phyloP scores from a whole-genome alignment of 2,797 vertebrate species.

The Babyrousa celebensis region DNA sequence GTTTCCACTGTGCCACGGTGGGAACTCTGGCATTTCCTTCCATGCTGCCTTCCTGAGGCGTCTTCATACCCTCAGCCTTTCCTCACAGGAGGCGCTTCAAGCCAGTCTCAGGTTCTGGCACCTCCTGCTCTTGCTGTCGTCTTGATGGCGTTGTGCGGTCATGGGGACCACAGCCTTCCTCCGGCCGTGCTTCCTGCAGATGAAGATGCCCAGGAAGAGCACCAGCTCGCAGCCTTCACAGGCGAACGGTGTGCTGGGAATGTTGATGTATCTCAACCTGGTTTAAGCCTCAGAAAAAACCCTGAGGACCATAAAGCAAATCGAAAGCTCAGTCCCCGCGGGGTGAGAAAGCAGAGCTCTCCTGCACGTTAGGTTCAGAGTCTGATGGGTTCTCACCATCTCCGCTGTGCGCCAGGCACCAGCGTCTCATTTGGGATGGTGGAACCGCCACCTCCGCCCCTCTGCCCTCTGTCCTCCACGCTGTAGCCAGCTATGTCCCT shows the following conservation, averaged over 20 bases:
- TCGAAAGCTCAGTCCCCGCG: not conserved
- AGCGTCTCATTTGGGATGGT: not conserved
- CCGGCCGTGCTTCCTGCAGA: not conserved
- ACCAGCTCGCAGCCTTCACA: no score
- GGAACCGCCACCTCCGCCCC: not conserved
- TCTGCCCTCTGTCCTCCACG: not conserved
- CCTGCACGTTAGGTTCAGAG: not conserved
- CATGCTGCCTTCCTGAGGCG: not conserved
- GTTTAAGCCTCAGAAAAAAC: not conserved
- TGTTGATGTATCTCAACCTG: accelerated
- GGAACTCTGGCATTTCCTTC: not conserved
- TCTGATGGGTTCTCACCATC: not conserved
- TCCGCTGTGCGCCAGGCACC: not conserved
- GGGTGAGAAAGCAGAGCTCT: not conserved
- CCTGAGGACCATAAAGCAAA: not conserved
- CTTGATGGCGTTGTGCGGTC: not conserved
- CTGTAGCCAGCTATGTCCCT: not conserved
- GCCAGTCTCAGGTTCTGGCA: not conserved
- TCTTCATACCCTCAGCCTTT: not conserved
- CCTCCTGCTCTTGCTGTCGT: not conserved
- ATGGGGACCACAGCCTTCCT: accelerated
- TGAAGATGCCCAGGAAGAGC: not conserved
- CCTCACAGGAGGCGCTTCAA: not conserved
- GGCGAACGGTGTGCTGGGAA: not conserved
- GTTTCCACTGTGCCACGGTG: no score